Evolutionary conservation across 2,113 vertebrate species (phyloP).

Genomic region (Chauna torquata): DNA sequence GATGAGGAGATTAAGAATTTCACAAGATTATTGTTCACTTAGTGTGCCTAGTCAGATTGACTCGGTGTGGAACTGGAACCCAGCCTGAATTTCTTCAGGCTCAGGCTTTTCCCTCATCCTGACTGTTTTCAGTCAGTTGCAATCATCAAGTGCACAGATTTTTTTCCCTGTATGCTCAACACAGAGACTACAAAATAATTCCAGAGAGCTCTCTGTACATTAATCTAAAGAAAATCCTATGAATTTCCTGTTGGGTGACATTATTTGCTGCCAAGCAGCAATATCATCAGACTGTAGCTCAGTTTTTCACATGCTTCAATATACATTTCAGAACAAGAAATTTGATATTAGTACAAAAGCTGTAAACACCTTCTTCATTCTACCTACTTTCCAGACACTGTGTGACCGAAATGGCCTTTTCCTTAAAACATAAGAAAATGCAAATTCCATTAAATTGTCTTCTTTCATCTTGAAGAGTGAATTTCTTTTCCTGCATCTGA

Average conservation of each 20-base stretch:
- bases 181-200: constrained; percentile 7
- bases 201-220: neutral
- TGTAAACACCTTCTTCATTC: neutral
- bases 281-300: neutral
- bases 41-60: neutral
- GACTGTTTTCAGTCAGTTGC: neutral
- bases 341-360: constrained; percentile 3
- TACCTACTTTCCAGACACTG: neutral
- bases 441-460: neutral
- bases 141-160: neutral
- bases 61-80: neutral
- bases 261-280: neutral
- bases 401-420: neutral
- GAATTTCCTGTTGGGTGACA: neutral
- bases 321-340: neutral
- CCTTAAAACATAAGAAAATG: neutral
- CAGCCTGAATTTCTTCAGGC: neutral
- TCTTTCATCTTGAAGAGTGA: neutral
- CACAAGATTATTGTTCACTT: neutral
- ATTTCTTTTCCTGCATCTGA: neutral
- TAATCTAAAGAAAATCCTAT: neutral
- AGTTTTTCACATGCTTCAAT: neutral
- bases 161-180: neutral
- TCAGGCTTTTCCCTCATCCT: neutral
- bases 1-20: neutral